Conservation (phyloP, 2,797 vertebrate species). For the Siniperca undulata region DNA sequence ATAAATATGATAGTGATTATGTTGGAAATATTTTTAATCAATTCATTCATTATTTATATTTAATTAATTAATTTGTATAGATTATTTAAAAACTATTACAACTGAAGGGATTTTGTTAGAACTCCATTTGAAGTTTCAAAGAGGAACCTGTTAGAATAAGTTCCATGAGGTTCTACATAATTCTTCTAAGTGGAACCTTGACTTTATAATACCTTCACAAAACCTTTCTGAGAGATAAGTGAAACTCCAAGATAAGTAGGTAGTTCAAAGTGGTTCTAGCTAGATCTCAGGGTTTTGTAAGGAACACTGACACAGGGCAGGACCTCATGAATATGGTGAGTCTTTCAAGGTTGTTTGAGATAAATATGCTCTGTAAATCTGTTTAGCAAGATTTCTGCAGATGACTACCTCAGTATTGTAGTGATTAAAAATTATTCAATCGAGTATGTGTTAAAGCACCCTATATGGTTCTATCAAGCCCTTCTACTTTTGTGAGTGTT, state of each 20-base stretch:
- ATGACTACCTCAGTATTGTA: neutral
- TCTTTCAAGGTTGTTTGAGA: neutral
- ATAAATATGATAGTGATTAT: neutral
- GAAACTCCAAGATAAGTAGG: neutral
- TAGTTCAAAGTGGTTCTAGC: neutral
- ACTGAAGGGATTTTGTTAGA: neutral
- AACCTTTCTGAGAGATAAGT: neutral
- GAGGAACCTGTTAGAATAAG: too few relatives aligned
- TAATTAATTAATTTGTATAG: neutral
- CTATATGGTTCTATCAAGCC: neutral
- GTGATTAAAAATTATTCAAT: neutral
- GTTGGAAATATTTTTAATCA: neutral
- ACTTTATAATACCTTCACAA: too few relatives aligned
- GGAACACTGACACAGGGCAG: too few relatives aligned
- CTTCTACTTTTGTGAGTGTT: slow-evolving; percentile 9
- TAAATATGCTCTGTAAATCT: neutral
- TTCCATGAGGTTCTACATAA: too few relatives aligned
- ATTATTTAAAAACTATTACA: neutral
- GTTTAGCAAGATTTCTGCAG: neutral
- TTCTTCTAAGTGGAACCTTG: neutral
- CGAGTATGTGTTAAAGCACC: neutral
- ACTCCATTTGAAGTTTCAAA: too few relatives aligned
- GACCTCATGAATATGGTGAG: neutral
- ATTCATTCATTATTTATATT: too few relatives aligned
- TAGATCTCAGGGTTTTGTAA: neutral